Base-by-base conservation (phyloP, 2,797 vertebrate genomes). In the Karalla daura region DNA sequence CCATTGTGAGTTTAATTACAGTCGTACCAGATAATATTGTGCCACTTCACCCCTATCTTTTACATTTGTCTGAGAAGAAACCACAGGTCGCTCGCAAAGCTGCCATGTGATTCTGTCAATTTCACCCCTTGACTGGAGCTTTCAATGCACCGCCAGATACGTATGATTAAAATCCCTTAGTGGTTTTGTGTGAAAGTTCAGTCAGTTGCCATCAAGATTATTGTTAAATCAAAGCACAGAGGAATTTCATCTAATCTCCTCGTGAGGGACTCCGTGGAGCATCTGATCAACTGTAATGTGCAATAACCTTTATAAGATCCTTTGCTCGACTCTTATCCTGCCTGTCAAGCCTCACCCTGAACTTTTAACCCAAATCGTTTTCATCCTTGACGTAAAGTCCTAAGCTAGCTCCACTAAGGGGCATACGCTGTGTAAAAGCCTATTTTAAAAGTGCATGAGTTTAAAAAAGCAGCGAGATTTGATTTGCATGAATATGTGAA, bases 1-100 rank as follows among this genome's bases (percentile, higher is more conserved):
- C 71, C 40, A 70, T 80, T 81, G 70, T 74, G 71, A 70, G 78
- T 83, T 78, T 80, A 84, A 88, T 87, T 75, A 44, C 18, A 70
- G 65, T 44, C 54, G 41, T 7, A 24, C 63, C 2, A 39, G 65
- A 78, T 64, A 81, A 54, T 68, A 76, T 44, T 49, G 21, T 56
- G 36, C 54, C 54, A 18, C 62, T 49, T 49, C 41, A 33, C 33
- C 15, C 35, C 35, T 7, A 0, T 37, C 17, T 56, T 55, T 60
- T 9, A 46, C 10, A 23, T 12, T 3, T 1, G 6, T 6, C 21
- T 2, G 51, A 36, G 49, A 32, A 63, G 10, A 52, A 52, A 37
- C n/a, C 2, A 20, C 7, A 36, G 18, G 62, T 33, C 15, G 35
- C 28, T 4, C 13, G 44, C 21, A 60, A 40, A 47, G 41, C 49